These are phyloP conservation scores for Amazona guildingii DNA, from an alignment of 2,113 vertebrate species.

Conservation along the genomic window DNA sequence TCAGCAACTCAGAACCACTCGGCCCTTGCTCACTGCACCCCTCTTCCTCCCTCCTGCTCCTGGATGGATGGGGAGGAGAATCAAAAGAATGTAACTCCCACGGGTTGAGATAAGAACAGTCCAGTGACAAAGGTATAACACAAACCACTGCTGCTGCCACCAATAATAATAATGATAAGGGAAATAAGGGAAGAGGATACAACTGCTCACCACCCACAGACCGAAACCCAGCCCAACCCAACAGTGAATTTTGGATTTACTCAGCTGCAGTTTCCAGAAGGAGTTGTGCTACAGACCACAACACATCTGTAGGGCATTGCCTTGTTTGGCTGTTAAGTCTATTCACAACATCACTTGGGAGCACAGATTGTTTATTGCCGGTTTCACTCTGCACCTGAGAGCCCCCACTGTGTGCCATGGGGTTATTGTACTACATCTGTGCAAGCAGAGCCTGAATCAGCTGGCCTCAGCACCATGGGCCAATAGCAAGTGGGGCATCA, in stretches of 20 bases:
- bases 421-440: background rate
- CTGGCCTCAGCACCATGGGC: background rate
- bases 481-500: fast-evolving
- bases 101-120: no score
- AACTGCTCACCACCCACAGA: no score
- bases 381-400: background rate
- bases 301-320: background rate
- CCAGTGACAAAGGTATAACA: no score
- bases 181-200: no score
- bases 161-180: no score
- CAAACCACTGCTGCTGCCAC: no score
- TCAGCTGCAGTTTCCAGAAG: background rate
- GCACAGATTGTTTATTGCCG: background rate
- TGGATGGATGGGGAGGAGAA: no score
- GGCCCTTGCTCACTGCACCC: no score
- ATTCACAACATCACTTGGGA: background rate
- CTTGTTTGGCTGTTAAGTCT: background rate
- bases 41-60: no score
- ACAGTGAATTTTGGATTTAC: background rate
- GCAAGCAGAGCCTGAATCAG: background rate
- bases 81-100: no score
- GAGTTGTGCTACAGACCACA: background rate
- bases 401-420: fast-evolving
- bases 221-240: no score
- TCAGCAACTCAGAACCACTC: no score